phyloP scores from a whole-genome alignment of 2,113 vertebrate species.

The Nicator chloris region DNA sequence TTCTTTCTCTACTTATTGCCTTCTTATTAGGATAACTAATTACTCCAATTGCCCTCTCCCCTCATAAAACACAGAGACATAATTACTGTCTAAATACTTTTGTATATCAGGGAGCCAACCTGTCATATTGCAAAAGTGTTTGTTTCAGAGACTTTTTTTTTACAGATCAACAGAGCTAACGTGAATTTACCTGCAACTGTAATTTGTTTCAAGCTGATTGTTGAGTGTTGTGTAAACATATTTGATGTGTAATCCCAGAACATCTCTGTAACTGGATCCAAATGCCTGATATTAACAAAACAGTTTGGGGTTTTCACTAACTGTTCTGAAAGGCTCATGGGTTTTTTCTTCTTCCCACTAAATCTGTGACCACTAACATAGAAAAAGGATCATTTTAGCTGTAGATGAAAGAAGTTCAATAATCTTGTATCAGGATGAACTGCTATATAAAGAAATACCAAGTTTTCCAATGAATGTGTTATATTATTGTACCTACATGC shows the following conservation, averaged over 20 bases:
- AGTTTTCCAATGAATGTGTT: conserved; percentile 66
- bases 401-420: conserved; percentile 53
- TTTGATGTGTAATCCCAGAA: conserved; percentile 22
- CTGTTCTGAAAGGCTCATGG: conserved; percentile 25
- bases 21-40: conserved; percentile 38
- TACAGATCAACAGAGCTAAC: not conserved
- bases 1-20: conserved; percentile 58
- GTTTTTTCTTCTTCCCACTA: conserved; percentile 9
- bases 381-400: conserved; percentile 23
- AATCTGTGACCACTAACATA: conserved; percentile 33
- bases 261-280: conserved; percentile 37
- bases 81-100: not conserved
- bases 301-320: not conserved
- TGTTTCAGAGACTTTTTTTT: not conserved
- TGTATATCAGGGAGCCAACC: conserved; percentile 1
- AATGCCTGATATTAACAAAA: conserved; percentile 7
- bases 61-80: not conserved
- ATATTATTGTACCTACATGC: conserved; percentile 51
- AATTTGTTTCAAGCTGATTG: conserved; percentile 39
- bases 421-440: conserved; percentile 67
- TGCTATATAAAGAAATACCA: conserved; percentile 42
- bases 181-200: conserved; percentile 52
- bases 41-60: conserved; percentile 38
- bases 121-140: not conserved
- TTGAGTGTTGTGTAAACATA: conserved; percentile 19